Evolutionary conservation across 2,888 invertebrate genomes (phyloP).

Genomic region (Schizaphis graminum): DNA sequence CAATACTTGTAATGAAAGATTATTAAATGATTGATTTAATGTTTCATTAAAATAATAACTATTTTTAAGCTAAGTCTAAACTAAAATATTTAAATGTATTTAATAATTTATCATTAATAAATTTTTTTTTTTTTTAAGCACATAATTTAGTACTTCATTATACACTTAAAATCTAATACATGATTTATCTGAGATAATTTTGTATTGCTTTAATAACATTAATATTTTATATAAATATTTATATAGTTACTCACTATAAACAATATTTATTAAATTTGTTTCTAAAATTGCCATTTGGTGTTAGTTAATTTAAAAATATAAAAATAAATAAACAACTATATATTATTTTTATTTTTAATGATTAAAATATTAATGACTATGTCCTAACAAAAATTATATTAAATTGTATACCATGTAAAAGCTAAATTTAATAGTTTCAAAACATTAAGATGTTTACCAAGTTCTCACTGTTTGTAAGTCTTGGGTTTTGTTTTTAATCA

Average conservation of each 20-base stretch:
- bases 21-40: neutral
- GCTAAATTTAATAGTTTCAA: constrained; percentile 20
- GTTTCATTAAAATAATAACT: neutral
- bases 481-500: neutral
- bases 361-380: neutral
- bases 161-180: neutral
- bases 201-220: neutral
- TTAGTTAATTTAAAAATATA: neutral
- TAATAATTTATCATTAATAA: neutral
- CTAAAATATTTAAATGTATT: neutral
- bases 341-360: neutral
- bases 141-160: neutral
- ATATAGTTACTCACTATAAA: neutral
- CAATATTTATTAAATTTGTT: neutral
- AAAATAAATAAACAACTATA: neutral
- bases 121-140: neutral
- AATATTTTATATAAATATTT: neutral
- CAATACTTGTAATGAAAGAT: neutral
- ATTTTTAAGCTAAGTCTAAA: neutral
- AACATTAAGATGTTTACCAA: neutral
- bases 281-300: neutral
- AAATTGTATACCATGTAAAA: neutral
- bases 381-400: neutral
- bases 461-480: neutral
- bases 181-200: neutral